Evolutionary conservation across 2,888 invertebrate genomes (phyloP), one percentile per base, ranked within the genome.

Genomic region (Rotaria macrura): DNA sequence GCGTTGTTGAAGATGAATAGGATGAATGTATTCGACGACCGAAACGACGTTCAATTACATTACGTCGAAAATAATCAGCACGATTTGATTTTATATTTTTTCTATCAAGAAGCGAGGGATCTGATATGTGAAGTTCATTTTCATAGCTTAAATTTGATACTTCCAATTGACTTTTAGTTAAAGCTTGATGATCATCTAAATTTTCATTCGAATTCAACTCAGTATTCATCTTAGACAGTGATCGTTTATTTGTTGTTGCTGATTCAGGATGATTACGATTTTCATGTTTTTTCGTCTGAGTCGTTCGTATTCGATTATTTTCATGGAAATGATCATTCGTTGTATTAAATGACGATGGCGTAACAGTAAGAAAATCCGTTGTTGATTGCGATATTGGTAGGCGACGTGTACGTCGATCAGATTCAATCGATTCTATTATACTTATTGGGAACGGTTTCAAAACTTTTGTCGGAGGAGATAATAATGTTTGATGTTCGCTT

Each of bases 21-120:
- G 79, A 43, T 40, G 79, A 79, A 79, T 79, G 79, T n/a, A 79
- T 40, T 79, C 79, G 79, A 79, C 79, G 79, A 79, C n/a, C n/a
- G n/a, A 79, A 43, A 40, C 43, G 40, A 43, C 34, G 40, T 7
- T 79, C 79, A 40, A 79, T 25, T 43, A 79, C 17, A 40, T 40
- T n/a, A 25, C n/a, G 23, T 23, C 79, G 40, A 43, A 43, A 9
- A 25, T n/a, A 43, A 25, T 79, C 79, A 1, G 20, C 14, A 25
- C 43, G 25, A 43, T 25, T 40, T 43, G 2, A 0, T 43, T 40
- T 79, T 20, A 14, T 9, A 4, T 10, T 0, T 65, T 65, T 65
- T 34, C 12, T 34, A n/a, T 79, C 43, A 14, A 43, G 9, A 17
- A 79, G 7, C 14, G 25, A 43, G 12, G 43, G 43, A 43, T 79